Percentiles rank a stretch among this genome's conserved stretches.
Conservation (phyloP, 2,113 vertebrate species). For the Anguilla japonica region DNA sequence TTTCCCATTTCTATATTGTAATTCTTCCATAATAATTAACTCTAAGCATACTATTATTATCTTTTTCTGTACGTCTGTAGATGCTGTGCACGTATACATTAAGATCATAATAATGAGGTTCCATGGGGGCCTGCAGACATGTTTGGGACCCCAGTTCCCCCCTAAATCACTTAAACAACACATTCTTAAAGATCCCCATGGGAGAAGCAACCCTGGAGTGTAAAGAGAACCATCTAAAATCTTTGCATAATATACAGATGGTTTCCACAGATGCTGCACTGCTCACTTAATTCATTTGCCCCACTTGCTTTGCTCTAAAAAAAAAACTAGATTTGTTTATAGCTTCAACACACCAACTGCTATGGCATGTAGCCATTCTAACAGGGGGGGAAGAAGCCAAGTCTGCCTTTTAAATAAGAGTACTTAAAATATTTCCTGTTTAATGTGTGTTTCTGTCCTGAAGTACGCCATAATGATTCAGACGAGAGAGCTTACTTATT, state of each 20-base stretch:
- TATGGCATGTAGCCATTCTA: background rate
- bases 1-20: background rate
- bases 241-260: background rate
- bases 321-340: background rate
- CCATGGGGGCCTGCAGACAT: background rate
- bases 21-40: too few relatives aligned
- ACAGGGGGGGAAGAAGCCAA: background rate
- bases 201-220: background rate
- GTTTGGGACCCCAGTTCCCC: background rate
- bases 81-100: too few relatives aligned
- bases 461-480: background rate
- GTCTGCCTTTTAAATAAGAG: background rate
- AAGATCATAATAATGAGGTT: background rate
- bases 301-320: background rate
- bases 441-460: background rate
- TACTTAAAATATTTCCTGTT: background rate
- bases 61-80: too few relatives aligned
- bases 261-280: background rate
- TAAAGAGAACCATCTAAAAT: background rate
- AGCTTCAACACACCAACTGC: background rate
- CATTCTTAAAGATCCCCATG: background rate
- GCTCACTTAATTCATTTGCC: background rate
- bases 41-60: too few relatives aligned
- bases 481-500: background rate
- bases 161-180: background rate